These are phyloP conservation scores for Drosophila pseudotakahashii DNA, from an alignment of 2,888 invertebrate genomes.

Conservation along the genomic window DNA sequence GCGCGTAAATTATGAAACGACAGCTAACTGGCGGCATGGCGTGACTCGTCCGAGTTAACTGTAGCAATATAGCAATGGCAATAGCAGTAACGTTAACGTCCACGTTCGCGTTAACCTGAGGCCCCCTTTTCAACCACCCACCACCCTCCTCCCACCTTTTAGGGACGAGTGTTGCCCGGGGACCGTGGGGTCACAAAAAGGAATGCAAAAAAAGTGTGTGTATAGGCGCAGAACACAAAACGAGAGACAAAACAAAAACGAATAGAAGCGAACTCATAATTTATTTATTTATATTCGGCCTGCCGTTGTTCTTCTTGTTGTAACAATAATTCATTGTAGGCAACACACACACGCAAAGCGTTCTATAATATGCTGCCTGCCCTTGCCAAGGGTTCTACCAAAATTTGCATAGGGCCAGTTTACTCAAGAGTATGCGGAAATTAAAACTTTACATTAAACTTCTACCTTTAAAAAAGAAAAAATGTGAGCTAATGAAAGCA, in stretches of 20 bases:
- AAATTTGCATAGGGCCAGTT: not conserved
- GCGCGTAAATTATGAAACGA: conserved; percentile 78
- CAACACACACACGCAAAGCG: conserved; percentile 41
- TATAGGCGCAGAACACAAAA: conserved; percentile 33
- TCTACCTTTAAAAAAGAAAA: too few relatives aligned
- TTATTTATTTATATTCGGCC: conserved; percentile 75
- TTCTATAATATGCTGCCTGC: conserved; percentile 29
- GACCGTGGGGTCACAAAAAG: conserved; percentile 44
- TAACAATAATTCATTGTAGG: conserved; percentile 76
- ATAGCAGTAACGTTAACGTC: conserved; percentile 33
- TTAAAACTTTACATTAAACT: too few relatives aligned
- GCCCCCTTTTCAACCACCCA: conserved; percentile 14
- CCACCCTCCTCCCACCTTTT: not conserved
- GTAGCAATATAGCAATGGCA: conserved; percentile 9
- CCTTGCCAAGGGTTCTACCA: conserved; percentile 31
- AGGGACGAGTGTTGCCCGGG: conserved; percentile 36
- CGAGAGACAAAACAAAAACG: conserved; percentile 42
- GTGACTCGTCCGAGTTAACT: conserved; percentile 68
- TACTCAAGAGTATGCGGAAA: too few relatives aligned
- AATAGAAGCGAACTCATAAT: conserved; percentile 68
- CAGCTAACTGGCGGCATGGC: conserved; percentile 70
- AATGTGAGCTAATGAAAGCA: too few relatives aligned
- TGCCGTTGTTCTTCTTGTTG: conserved; percentile 59
- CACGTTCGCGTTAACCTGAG: conserved; percentile 54
- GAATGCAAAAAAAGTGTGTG: conserved; percentile 61